Evolutionary conservation across 2,113 vertebrate species (phyloP).

Genomic region (Bos javanicus): DNA sequence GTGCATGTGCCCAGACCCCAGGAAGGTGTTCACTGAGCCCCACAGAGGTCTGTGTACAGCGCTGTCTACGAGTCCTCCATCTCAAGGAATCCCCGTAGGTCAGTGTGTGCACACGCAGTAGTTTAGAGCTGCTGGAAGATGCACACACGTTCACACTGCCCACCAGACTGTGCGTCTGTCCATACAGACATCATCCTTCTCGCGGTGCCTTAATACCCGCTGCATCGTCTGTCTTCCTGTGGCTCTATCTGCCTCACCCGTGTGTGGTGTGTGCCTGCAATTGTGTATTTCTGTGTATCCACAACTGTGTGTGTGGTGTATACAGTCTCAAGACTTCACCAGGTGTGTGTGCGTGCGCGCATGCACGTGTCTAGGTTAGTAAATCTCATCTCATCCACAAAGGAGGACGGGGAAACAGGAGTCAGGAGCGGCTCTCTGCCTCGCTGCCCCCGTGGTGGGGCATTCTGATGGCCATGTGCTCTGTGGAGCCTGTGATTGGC

Average conservation of each 20-base stretch:
- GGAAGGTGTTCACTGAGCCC: neutral
- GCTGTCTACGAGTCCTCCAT: neutral
- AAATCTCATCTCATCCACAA: neutral
- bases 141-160: accelerated
- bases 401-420: neutral
- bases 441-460: neutral
- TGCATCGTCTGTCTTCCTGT: neutral
- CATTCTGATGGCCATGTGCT: neutral
- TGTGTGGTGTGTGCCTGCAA: accelerated
- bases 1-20: neutral
- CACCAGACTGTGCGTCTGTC: neutral
- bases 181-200: accelerated
- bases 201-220: neutral
- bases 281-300: neutral
- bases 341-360: accelerated
- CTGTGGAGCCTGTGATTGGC: constrained; percentile 12
- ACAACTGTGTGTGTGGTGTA: neutral
- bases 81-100: accelerated
- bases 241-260: neutral
- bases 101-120: neutral
- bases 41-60: neutral
- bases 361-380: neutral
- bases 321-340: neutral
- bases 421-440: neutral
- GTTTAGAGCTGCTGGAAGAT: neutral